These are phyloP conservation scores for Gorsachius magnificus DNA, from an alignment of 2,797 vertebrate species.

Conservation along the genomic window DNA sequence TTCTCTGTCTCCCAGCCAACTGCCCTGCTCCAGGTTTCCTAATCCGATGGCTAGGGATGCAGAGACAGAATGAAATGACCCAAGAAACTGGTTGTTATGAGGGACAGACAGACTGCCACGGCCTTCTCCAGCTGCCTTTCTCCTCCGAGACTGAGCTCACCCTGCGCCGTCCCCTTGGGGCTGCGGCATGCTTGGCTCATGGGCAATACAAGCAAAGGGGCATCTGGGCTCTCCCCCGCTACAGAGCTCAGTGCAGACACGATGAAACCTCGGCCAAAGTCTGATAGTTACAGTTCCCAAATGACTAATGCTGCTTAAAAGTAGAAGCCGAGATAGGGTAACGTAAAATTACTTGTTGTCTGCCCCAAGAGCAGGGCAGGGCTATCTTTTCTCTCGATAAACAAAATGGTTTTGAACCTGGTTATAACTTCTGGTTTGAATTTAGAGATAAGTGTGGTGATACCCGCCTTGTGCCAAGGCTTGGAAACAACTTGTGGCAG, in stretches of 20 bases:
- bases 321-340: neutral
- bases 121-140: neutral
- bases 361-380: neutral
- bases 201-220: neutral
- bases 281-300: neutral
- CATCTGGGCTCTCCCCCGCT: neutral
- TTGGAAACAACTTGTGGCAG: neutral
- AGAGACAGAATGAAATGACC: neutral
- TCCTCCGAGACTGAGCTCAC: neutral
- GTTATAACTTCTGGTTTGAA: neutral
- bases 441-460: neutral
- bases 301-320: neutral
- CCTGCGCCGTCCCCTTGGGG: neutral
- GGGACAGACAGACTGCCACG: neutral
- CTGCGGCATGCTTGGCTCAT: fast-evolving
- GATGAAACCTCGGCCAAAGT: neutral
- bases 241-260: neutral
- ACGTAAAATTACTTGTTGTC: neutral
- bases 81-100: neutral
- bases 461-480: neutral
- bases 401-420: neutral
- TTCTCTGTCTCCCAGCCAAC: neutral
- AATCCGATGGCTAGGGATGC: neutral
- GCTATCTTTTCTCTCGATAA: neutral
- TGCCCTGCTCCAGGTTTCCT: neutral